Evolutionary conservation across 1,140 invertebrate genomes (phyloP).

Genomic region (Triops longicaudatus): DNA sequence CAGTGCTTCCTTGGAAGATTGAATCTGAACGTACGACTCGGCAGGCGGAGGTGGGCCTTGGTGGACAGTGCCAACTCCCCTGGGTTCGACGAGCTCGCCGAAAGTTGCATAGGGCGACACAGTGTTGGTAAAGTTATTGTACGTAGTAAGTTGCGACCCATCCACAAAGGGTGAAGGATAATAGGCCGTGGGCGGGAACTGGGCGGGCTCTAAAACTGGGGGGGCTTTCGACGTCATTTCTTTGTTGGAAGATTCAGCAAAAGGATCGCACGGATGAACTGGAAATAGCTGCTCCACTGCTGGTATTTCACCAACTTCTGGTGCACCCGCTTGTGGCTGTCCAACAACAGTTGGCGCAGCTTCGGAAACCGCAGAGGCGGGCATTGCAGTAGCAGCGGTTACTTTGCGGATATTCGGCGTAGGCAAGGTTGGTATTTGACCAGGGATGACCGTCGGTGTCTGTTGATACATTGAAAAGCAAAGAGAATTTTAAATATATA

Average conservation of each 20-base stretch:
- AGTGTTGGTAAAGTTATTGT: background rate
- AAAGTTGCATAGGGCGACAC: background rate
- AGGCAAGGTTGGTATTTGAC: slow-evolving; percentile 38
- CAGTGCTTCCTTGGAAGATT: slow-evolving; percentile 5
- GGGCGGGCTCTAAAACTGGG: background rate
- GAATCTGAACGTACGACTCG: background rate
- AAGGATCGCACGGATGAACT: slow-evolving; percentile 24
- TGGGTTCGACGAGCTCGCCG: background rate
- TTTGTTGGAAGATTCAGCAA: background rate
- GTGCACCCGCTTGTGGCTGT: background rate
- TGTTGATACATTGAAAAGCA: background rate
- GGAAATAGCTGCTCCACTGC: slow-evolving; percentile 27
- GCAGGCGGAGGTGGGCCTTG: background rate
- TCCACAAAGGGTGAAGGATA: background rate
- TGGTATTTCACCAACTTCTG: slow-evolving; percentile 16
- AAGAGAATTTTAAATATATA: too few species aligned
- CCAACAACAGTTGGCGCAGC: background rate
- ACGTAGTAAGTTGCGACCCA: background rate
- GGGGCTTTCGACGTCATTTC: background rate
- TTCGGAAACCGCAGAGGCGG: background rate
- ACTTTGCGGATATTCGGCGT: slow-evolving; percentile 33
- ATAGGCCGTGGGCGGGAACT: background rate
- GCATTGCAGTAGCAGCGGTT: slow-evolving; percentile 13
- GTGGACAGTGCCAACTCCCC: background rate
- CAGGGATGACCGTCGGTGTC: slow-evolving; percentile 30